Evolutionary conservation across 2,797 vertebrate species (phyloP).

Genomic region (Cetoscarus ocellatus): DNA sequence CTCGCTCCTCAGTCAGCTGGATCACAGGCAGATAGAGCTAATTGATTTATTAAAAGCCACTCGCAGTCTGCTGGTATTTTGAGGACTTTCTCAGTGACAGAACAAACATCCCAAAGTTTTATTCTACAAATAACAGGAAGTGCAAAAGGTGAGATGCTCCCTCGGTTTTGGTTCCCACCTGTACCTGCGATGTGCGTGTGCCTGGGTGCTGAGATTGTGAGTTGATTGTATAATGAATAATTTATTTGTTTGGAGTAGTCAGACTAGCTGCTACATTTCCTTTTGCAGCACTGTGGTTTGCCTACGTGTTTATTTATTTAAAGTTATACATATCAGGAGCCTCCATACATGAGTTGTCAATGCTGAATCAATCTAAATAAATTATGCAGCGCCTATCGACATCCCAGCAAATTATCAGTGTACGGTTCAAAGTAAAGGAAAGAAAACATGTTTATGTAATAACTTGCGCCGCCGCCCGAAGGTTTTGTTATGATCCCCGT

Average conservation of each 20-base stretch:
- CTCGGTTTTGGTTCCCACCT: constrained; percentile 6
- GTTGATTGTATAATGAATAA: constrained; percentile 68
- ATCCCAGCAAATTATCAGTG: constrained; percentile 40
- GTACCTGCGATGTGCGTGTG: constrained; percentile 24
- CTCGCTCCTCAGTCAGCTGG: constrained; percentile 48
- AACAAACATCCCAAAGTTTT: constrained; percentile 10
- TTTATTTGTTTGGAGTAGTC: constrained; percentile 56
- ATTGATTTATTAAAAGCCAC: constrained; percentile 78
- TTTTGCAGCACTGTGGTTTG: constrained; percentile 36
- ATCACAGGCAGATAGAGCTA: constrained; percentile 70
- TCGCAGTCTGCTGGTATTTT: constrained; percentile 32
- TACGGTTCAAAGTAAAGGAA: constrained; percentile 24
- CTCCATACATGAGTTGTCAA: constrained; percentile 43
- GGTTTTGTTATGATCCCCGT: constrained; percentile 53
- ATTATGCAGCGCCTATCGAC: constrained; percentile 50
- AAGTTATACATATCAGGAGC: constrained; percentile 37
- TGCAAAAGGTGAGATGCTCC: background rate
- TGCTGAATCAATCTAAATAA: constrained; percentile 47
- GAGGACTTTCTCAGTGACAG: constrained; percentile 20
- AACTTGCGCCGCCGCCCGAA: background rate
- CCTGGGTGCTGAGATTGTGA: constrained; percentile 35
- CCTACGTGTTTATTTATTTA: constrained; percentile 57
- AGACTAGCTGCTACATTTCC: constrained; percentile 37
- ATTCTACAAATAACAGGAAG: constrained; percentile 6
- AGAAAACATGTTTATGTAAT: constrained; percentile 45